A percentile compares a stretch with the other conserved stretches of the same genome.
Conservation (phyloP, 2,113 vertebrate species). For the Pituophis catenifer region DNA sequence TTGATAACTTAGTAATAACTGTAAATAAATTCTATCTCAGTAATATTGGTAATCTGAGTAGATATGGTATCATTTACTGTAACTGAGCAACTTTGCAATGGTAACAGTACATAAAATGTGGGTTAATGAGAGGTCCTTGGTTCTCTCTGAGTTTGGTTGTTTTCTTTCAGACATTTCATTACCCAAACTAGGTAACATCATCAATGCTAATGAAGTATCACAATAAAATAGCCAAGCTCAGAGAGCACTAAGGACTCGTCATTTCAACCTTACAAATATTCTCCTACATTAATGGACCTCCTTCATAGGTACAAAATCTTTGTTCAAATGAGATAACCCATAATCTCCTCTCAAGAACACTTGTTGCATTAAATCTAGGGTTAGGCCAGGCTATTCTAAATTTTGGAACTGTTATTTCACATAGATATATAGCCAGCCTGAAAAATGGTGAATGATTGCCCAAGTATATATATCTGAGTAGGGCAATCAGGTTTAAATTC, state of each 20-base stretch:
- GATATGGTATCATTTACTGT: background rate
- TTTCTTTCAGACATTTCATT: background rate
- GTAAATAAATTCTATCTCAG: background rate
- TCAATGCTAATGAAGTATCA: background rate
- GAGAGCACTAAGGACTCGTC: background rate
- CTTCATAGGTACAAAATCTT: background rate
- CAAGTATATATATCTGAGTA: background rate
- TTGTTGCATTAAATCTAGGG: background rate
- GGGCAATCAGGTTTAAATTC: background rate
- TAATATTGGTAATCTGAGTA: background rate
- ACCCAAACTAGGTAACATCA: background rate
- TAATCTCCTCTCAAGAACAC: background rate
- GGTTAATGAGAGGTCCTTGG: background rate
- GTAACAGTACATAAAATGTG: background rate
- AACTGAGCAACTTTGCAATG: background rate
- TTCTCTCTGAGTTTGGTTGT: background rate
- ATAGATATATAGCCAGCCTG: background rate
- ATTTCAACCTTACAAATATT: background rate
- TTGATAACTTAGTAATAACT: background rate
- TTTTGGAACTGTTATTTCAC: background rate
- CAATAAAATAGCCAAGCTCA: background rate
- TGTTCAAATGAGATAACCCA: background rate
- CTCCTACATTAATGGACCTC: background rate
- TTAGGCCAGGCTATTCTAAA: background rate
- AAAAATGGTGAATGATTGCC: background rate